Conservation (phyloP, 2,113 vertebrate species). For the Malurus elegans region DNA sequence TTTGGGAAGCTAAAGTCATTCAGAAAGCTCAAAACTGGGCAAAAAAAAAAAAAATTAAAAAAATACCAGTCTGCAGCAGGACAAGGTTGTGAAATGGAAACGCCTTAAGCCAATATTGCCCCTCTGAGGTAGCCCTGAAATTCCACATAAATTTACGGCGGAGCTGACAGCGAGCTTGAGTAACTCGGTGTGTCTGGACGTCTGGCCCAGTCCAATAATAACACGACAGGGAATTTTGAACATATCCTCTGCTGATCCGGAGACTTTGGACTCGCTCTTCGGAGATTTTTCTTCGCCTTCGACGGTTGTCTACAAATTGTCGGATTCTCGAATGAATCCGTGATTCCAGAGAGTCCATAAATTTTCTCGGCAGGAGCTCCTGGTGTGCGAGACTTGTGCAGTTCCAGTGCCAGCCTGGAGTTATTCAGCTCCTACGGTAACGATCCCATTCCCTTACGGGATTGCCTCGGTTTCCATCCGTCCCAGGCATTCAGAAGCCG, state of each 20-base stretch:
- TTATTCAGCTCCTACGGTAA: background rate
- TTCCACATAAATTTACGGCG: slow-evolving; percentile 47
- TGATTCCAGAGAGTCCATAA: background rate
- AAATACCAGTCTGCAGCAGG: background rate
- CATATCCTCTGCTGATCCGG: slow-evolving; percentile 21
- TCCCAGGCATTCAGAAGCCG: background rate
- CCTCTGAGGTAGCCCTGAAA: slow-evolving; percentile 51
- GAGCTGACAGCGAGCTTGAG: slow-evolving; percentile 21
- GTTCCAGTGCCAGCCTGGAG: background rate
- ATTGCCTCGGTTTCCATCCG: background rate
- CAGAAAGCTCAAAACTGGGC: slow-evolving; percentile 18
- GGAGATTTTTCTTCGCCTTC: background rate
- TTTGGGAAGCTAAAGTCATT: slow-evolving; percentile 30
- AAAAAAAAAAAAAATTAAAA: background rate
- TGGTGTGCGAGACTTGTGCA: background rate
- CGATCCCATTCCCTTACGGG: background rate
- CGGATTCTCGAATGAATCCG: background rate
- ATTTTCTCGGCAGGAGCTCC: background rate
- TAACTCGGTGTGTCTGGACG: slow-evolving; percentile 41
- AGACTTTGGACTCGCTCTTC: background rate
- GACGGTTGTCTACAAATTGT: background rate
- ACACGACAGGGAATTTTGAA: slow-evolving; percentile 15
- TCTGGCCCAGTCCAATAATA: slow-evolving; percentile 56
- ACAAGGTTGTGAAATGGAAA: slow-evolving; percentile 54
- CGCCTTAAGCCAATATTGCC: slow-evolving; percentile 44